A percentile compares a stretch with the other conserved stretches of the same genome.
phyloP scores from a whole-genome alignment of 2,797 vertebrate genomes.

The Acridotheres tristis region DNA sequence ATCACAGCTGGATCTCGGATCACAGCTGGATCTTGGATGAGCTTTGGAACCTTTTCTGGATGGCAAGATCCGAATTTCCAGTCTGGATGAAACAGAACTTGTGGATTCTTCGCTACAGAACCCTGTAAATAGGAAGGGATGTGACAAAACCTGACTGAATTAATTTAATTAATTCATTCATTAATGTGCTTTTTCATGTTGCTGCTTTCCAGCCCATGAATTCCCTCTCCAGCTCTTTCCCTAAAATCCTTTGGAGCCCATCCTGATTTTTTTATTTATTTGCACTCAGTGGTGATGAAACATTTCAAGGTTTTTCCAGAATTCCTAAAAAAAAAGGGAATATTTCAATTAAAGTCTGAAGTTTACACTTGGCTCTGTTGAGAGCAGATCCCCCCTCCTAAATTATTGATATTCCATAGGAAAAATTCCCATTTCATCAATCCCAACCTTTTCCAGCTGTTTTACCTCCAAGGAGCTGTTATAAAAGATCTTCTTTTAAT shows the following conservation, averaged over 20 bases:
- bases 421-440: background rate
- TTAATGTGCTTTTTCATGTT: background rate
- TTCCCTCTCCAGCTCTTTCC: background rate
- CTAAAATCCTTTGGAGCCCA: background rate
- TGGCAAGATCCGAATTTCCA: background rate
- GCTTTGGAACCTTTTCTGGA: background rate
- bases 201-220: background rate
- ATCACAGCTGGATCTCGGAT: no score
- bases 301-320: background rate
- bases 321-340: background rate
- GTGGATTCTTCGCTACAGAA: background rate
- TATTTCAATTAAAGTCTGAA: background rate
- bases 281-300: background rate
- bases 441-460: background rate
- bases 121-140: background rate
- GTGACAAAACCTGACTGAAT: background rate
- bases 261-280: background rate
- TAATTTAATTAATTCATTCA: background rate
- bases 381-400: background rate
- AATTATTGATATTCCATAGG: background rate
- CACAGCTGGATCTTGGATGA: fast-evolving
- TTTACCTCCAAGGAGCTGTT: background rate
- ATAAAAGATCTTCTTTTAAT: background rate
- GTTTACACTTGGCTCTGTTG: background rate
- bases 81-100: fast-evolving